Evolutionary conservation across 2,888 invertebrate genomes (phyloP).

Genomic region (Tribolium freemani): DNA sequence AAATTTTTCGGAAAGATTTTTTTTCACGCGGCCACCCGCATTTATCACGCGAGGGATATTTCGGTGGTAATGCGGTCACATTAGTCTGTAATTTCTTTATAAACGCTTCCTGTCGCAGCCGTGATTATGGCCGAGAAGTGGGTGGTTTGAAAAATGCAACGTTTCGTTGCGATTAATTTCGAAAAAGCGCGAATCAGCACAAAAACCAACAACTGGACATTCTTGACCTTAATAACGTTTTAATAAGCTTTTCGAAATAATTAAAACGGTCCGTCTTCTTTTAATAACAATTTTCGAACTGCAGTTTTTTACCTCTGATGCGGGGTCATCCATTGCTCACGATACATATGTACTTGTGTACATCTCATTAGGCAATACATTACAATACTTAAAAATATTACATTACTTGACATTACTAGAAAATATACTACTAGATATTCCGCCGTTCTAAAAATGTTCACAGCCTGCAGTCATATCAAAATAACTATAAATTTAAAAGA

Average conservation of each 20-base stretch:
- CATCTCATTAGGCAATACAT: too few relatives aligned
- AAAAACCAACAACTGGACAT: not conserved
- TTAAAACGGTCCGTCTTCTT: not conserved
- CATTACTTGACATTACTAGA: too few relatives aligned
- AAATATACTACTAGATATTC: too few relatives aligned
- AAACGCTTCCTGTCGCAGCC: constrained; percentile 53
- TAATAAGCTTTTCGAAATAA: constrained; percentile 1
- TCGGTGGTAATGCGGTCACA: constrained; percentile 50
- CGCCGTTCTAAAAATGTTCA: too few relatives aligned
- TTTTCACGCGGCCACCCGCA: not conserved
- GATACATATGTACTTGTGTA: too few relatives aligned
- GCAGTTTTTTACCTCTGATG: not conserved
- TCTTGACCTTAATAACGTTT: constrained; percentile 32
- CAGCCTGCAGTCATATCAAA: too few relatives aligned
- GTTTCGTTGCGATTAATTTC: not conserved
- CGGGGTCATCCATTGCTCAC: too few relatives aligned
- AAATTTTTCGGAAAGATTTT: not conserved
- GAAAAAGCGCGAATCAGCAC: not conserved
- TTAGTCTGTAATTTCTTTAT: constrained; percentile 53
- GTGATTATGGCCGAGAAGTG: not conserved
- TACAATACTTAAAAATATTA: too few relatives aligned
- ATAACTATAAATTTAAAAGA: too few relatives aligned
- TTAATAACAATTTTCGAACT: not conserved
- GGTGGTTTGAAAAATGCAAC: constrained; percentile 3
- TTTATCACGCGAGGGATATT: constrained; percentile 27